A percentile compares a stretch with the other conserved stretches of the same genome.
phyloP scores from a whole-genome alignment of 2,888 invertebrate species.

The Drosophila putrida region DNA sequence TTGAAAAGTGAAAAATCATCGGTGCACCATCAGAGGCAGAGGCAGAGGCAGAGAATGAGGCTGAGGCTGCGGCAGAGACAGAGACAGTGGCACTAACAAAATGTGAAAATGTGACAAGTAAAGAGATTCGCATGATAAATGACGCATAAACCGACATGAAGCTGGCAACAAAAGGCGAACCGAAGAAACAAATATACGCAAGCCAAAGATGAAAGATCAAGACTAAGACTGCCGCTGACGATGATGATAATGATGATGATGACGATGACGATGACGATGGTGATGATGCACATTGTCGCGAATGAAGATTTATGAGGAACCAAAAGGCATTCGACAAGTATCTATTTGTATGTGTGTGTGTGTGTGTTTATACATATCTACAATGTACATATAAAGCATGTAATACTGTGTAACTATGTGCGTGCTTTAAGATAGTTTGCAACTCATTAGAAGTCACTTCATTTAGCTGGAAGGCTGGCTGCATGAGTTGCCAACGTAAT shows the following conservation, averaged over 20 bases:
- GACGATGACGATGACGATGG: slow-evolving; percentile 47
- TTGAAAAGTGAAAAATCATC: slow-evolving; percentile 73
- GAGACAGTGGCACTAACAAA: slow-evolving; percentile 4
- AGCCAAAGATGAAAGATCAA: slow-evolving; percentile 40
- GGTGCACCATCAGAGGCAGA: slow-evolving; percentile 39
- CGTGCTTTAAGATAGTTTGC: slow-evolving; percentile 50
- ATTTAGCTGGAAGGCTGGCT: slow-evolving; percentile 27
- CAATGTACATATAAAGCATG: no score
- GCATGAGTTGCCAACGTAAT: slow-evolving; percentile 47
- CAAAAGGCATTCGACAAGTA: slow-evolving; percentile 42
- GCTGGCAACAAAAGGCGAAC: slow-evolving; percentile 57
- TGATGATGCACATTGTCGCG: slow-evolving; percentile 60
- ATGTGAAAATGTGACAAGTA: slow-evolving; percentile 63
- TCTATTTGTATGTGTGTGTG: neutral
- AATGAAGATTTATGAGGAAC: slow-evolving; percentile 72
- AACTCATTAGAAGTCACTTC: slow-evolving; percentile 64
- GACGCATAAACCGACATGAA: slow-evolving; percentile 73
- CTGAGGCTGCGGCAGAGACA: no score
- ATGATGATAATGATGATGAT: neutral
- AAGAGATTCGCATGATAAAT: slow-evolving; percentile 74
- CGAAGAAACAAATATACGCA: slow-evolving; percentile 66
- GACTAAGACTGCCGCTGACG: slow-evolving; percentile 1
- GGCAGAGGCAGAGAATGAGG: no score
- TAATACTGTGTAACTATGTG: slow-evolving; percentile 4
- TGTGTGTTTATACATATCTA: neutral